Evolutionary conservation across 2,888 invertebrate genomes (phyloP), one percentile per base, ranked within the genome.

Genomic region (Trimorus sp.): DNA sequence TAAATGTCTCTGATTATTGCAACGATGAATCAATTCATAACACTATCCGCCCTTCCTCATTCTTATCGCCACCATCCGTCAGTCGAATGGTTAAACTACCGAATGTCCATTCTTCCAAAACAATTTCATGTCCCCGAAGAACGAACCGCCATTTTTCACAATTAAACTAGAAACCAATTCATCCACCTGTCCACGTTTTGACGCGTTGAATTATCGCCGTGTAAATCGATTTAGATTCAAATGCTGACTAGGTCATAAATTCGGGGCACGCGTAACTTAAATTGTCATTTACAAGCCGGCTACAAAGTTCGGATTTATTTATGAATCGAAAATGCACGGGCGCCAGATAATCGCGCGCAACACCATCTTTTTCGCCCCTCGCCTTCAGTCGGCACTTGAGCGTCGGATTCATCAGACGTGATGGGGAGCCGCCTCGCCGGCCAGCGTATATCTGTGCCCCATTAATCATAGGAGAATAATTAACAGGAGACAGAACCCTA

Each of bases 381-480:
- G 59, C 7, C 68, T 62, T 68, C 26, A 48, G 62, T 62, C 38
- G 62, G 63, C 40, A 69, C 69, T 63, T 74, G 60, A 51, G 51
- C 69, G 38, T 51, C 69, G 74, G 69, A 69, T 79, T 68, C 69
- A 79, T 74, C 82, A 83, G 59, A 54, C 71, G 74, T 69, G 76
- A 69, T 78, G 76, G 79, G 81, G 66, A 58, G 79, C 69, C 80
- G 75, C 73, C 51, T 70, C 77, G 59, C 49, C 78, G 75, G 65
- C 45, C 70, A 76, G 53, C 56, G 68, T 83, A 83, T 84, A 88
- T 86, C 86, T 84, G 86, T 86, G 71, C 87, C 86, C 85, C 88
- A 89, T 88, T 88, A 88, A 89, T 89, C 89, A 89, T 85, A 82
- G 86, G 83, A 79, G 87, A 87, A 87, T 89, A 89, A 90, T 90